Percentiles rank a stretch among this genome's conserved stretches.
Evolutionary conservation across 2,113 vertebrate genomes (phyloP).

Genomic region (Cheilinus undulatus): DNA sequence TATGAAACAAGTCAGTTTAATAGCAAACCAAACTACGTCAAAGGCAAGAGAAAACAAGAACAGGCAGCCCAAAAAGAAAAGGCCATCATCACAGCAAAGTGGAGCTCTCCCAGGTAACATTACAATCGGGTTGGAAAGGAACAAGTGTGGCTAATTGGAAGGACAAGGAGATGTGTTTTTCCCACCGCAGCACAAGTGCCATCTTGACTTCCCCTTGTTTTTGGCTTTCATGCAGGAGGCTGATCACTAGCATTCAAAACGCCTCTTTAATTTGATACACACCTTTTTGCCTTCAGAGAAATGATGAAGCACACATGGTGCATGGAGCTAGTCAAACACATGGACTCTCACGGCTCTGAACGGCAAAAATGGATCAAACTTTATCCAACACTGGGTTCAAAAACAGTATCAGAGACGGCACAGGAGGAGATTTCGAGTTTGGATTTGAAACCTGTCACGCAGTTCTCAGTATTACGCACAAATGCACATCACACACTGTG

Average conservation of each 20-base stretch:
- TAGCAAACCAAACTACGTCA: background rate
- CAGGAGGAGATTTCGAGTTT: conserved; percentile 7
- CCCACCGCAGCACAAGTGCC: background rate
- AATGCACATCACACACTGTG: conserved; percentile 13
- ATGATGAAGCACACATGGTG: too few relatives aligned
- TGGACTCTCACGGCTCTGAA: too few relatives aligned
- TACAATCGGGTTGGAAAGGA: background rate
- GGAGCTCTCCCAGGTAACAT: background rate
- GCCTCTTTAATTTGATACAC: background rate
- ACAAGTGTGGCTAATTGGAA: background rate
- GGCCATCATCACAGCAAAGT: background rate
- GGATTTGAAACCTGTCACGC: background rate
- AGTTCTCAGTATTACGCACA: background rate
- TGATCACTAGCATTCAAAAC: background rate
- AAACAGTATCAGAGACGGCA: background rate
- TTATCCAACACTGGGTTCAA: background rate
- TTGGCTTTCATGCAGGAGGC: background rate
- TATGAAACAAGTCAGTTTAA: too few relatives aligned
- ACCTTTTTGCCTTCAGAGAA: too few relatives aligned
- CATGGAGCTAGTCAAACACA: too few relatives aligned
- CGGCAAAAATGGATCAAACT: background rate
- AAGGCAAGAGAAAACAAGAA: background rate
- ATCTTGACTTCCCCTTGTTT: background rate
- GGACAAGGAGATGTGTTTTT: background rate
- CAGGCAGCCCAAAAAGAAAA: background rate